Base-by-base conservation (phyloP, 2,797 vertebrate genomes). In the Trichosurus vulpecula region DNA sequence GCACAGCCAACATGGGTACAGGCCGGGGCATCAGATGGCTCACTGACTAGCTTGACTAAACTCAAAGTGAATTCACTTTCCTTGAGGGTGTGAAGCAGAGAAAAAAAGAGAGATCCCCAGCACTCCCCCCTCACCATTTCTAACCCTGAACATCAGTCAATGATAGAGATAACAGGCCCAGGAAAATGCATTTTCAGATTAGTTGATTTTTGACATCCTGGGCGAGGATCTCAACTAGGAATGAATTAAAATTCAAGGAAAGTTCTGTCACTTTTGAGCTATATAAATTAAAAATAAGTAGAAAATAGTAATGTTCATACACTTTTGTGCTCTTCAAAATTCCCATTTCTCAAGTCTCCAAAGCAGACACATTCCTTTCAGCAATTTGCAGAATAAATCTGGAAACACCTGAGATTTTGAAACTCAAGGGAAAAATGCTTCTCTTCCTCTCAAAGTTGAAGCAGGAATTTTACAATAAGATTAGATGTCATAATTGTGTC, bases 311-410 rank as follows among this genome's bases (percentile, higher is more conserved):
- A 93, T 30, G 91, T 41, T 66, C 58, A 41, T 16, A 9, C n/a
- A 54, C 91, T 90, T 95, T 54, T 92, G 31, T 95, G 94, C 41
- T 94, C 90, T 93, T 97, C 90, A 93, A 91, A 96, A 96, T 96
- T 95, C 91, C 89, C 74, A 29, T 87, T 93, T 95, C 81, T 51
- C 52, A 90, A 91, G 53, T 96, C 91, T 96, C 58, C 56, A 93
- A 94, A 91, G 94, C 29, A 91, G 90, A 90, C 74, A 66, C 11
- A 52, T 95, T 96, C 92, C 55, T 97, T 93, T 94, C 27, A 96
- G 95, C 90, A 93, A 95, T 97, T 96, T 98, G 81, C 93, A 89
- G 52, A 89, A 90, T 92, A 97, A 95, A 96, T 96, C 90, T 91
- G 35, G 96, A 94, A 95, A 95, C 41, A 96, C 91, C 95, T 10